Base-by-base conservation (phyloP, 2,113 vertebrate species). In the Tenebrosternarchus preto region DNA sequence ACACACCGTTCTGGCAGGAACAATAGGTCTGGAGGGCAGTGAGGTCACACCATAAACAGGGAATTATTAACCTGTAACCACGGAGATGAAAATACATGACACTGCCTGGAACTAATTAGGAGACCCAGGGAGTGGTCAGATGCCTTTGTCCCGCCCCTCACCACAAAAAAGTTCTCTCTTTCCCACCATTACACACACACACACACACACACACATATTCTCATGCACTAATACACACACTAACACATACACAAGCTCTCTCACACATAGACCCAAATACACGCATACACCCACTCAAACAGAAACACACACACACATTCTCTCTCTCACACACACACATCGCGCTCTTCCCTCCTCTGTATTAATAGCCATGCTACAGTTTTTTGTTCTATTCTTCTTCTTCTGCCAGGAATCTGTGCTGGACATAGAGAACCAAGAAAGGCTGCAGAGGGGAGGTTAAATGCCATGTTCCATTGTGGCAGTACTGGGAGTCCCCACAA, bases 51-150 rank as follows among this genome's bases (percentile, higher is more conserved):
- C 88, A 71, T 63, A 77, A 82, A 80, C 83, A 46, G 83, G 83
- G 80, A 89, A 71, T 91, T 91, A 92, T 92, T 92, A 92, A 92
- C 91, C 88, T 90, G 91, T 92, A 92, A 90, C 90, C 90, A 92
- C 73, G 85, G 91, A 83, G 83, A 92, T 90, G 77, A 87, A 87
- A 92, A 91, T 89, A 89, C 78, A 67, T 85, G 43, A 88, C 84
- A 88, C 91, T 92, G 90, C 91, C 91, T 93, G 92, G 92, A 92
- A 92, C 88, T 92, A 88, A 93, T 92, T 92, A 93, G 87, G 88
- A 87, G 87, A 89, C 83, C 88, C 87, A 85, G 84, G 88, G 91
- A 92, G 91, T 84, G 88, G 88, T 80, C 39, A 56, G 88, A 92
- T 93, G 90, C 88, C 87, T 90, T 85, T 85, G 85, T 82, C 84